These are phyloP conservation scores for Apodemia zela DNA, from an alignment of 2,888 invertebrate genomes.

Conservation along the genomic window DNA sequence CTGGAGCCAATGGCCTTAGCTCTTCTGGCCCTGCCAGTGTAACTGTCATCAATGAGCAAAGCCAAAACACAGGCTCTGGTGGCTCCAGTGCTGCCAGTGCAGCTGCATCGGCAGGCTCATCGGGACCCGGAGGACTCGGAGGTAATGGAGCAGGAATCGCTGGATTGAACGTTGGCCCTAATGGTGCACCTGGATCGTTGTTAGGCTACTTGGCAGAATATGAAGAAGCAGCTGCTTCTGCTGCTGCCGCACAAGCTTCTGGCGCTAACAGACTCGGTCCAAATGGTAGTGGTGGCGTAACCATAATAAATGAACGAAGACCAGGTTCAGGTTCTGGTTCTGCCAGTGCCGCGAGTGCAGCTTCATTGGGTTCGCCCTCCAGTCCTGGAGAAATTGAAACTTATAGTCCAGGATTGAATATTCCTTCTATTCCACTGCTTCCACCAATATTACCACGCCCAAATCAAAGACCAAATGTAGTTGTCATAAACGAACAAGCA, in stretches of 20 bases:
- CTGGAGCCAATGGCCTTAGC: not conserved
- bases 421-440: slow-evolving; percentile 23
- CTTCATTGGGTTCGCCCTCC: not conserved
- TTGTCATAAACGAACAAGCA: slow-evolving; percentile 14
- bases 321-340: slow-evolving; percentile 1
- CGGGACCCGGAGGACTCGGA: not conserved
- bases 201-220: no score
- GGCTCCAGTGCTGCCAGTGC: not conserved
- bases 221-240: no score
- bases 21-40: not conserved
- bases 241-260: no score
- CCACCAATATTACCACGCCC: slow-evolving; percentile 18
- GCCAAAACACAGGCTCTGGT: no score
- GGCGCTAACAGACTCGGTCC: no score
- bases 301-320: not conserved
- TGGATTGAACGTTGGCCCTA: not conserved
- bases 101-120: slow-evolving; percentile 1
- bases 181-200: no score
- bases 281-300: not conserved
- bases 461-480: not conserved
- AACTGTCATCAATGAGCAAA: not conserved
- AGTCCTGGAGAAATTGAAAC: no score
- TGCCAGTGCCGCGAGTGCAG: not conserved
- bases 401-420: not conserved
- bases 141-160: no score